Evolutionary conservation across 2,888 invertebrate genomes (phyloP).

Genomic region (Scaptomyza polygonia): DNA sequence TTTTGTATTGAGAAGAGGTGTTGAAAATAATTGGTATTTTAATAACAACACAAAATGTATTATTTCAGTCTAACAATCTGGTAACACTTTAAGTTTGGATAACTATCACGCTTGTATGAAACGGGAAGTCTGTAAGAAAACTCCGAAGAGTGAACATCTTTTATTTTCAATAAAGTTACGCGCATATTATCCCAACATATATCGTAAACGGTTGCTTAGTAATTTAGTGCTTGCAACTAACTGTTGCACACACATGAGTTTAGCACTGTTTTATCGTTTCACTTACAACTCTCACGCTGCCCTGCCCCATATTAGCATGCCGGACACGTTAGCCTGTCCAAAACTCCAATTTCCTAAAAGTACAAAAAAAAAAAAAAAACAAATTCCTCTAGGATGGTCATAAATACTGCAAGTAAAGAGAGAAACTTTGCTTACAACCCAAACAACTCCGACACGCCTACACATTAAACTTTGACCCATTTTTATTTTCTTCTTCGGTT

Average conservation of each 20-base stretch:
- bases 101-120: too few relatives aligned
- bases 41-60: too few relatives aligned
- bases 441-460: conserved; percentile 45
- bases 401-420: conserved; percentile 40
- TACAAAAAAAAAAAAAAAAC: not conserved
- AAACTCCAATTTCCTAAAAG: conserved; percentile 34
- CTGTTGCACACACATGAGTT: conserved; percentile 35
- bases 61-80: too few relatives aligned
- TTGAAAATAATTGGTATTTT: too few relatives aligned
- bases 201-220: not conserved
- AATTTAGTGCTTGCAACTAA: conserved; percentile 7
- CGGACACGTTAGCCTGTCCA: conserved; percentile 34
- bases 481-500: conserved; percentile 14
- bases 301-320: conserved; percentile 33
- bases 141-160: too few relatives aligned
- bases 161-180: too few relatives aligned
- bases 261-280: not conserved
- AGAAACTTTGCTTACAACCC: not conserved
- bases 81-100: too few relatives aligned
- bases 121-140: too few relatives aligned
- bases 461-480: conserved; percentile 70
- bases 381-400: conserved; percentile 18
- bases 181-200: too few relatives aligned
- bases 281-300: not conserved
- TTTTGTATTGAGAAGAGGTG: too few relatives aligned